These are phyloP conservation scores for Poecile montanus DNA, from an alignment of 2,797 vertebrate genomes.

Conservation along the genomic window DNA sequence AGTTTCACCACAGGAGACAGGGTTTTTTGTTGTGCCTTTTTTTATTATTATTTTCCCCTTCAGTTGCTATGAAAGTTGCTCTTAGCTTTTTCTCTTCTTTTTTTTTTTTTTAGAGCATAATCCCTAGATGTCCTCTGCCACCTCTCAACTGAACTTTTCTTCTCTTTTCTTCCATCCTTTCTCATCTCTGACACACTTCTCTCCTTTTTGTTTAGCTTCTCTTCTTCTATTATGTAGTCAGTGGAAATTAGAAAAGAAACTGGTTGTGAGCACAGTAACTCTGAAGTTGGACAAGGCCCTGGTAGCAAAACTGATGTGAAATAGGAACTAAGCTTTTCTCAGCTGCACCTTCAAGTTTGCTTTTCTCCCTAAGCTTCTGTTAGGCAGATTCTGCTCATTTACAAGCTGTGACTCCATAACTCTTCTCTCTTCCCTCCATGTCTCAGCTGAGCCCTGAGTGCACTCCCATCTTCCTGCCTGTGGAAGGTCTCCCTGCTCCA, in stretches of 20 bases:
- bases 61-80: constrained; percentile 11
- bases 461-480: background rate
- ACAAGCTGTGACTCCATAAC: background rate
- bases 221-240: background rate
- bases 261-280: background rate
- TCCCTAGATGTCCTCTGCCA: constrained; percentile 32
- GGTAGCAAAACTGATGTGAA: background rate
- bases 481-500: background rate
- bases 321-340: background rate
- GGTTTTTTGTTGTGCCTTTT: constrained; percentile 50
- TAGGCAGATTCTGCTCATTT: background rate
- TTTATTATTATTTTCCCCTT: background rate
- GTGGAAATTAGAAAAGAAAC: background rate
- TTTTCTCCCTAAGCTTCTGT: background rate
- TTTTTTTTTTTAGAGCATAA: background rate
- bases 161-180: background rate
- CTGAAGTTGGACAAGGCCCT: background rate
- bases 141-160: constrained; percentile 20
- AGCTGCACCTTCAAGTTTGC: background rate
- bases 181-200: background rate
- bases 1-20: constrained; percentile 62
- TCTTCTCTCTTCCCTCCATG: background rate
- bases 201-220: background rate
- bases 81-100: background rate
- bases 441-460: background rate